Conservation (phyloP, 2,797 vertebrate genomes). For the Microchirus variegatus region DNA sequence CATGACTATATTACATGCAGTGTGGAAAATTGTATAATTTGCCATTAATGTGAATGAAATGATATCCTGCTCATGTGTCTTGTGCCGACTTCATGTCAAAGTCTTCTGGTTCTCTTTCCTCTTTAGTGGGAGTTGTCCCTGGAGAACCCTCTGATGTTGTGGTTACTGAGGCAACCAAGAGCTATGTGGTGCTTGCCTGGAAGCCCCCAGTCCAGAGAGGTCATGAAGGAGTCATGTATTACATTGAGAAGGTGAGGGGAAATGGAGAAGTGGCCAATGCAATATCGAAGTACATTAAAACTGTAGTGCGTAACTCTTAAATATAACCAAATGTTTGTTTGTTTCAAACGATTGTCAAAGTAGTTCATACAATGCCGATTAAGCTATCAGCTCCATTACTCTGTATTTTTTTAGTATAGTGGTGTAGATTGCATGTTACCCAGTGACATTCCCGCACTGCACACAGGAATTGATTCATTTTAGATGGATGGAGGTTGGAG, state of each 20-base stretch:
- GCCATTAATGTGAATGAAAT: not conserved
- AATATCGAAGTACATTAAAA: not conserved
- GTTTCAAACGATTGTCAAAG: too few species aligned
- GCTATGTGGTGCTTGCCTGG: constrained; percentile 97
- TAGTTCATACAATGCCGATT: too few species aligned
- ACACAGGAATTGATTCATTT: too few species aligned
- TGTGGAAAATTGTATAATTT: not conserved
- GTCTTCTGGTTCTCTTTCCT: constrained; percentile 19
- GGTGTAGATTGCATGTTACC: too few species aligned
- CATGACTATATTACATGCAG: too few species aligned
- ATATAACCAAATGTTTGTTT: too few species aligned
- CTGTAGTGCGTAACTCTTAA: too few species aligned
- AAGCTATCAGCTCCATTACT: too few species aligned
- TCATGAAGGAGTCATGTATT: constrained; percentile 98
- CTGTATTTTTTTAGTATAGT: too few species aligned
- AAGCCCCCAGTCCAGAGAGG: constrained; percentile 94
- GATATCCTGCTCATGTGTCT: not conserved
- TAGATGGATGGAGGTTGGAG: too few species aligned
- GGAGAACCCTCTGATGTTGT: constrained; percentile 89
- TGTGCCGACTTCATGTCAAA: not conserved
- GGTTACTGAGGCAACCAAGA: constrained; percentile 96
- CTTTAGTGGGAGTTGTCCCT: constrained; percentile 92
- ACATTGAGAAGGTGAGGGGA: constrained; percentile 92
- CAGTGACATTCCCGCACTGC: too few species aligned
- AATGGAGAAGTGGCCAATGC: not conserved